Evolutionary conservation across 2,113 vertebrate genomes (phyloP).

Genomic region (Centropus unirufus): DNA sequence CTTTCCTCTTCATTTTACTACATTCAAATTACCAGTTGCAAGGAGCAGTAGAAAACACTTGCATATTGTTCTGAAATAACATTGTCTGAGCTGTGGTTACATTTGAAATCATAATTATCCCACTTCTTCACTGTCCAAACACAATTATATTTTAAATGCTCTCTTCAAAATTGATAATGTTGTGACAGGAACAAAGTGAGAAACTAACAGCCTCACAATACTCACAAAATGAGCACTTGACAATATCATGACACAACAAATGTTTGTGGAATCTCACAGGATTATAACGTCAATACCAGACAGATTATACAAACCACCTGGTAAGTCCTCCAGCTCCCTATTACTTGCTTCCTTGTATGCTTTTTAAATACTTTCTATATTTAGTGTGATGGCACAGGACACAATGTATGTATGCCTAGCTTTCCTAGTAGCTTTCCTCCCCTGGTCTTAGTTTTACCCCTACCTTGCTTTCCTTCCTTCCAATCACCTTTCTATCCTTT

Average conservation of each 20-base stretch:
- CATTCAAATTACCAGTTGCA: slow-evolving; percentile 7
- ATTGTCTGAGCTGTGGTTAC: slow-evolving; percentile 32
- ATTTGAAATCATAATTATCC: slow-evolving; percentile 43
- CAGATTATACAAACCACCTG: not conserved
- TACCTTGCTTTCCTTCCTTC: not conserved
- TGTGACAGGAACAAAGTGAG: slow-evolving; percentile 27
- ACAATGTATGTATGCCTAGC: not conserved
- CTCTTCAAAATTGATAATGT: slow-evolving; percentile 1
- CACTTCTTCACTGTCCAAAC: slow-evolving; percentile 41
- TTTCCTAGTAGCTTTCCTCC: not conserved
- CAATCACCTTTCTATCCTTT: not conserved
- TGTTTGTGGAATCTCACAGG: not conserved
- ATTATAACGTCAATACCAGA: not conserved
- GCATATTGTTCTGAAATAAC: slow-evolving; percentile 8
- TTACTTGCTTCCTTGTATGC: not conserved
- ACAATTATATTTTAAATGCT: slow-evolving; percentile 27
- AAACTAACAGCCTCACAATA: not conserved
- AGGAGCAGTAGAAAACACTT: slow-evolving; percentile 1
- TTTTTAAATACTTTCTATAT: not conserved
- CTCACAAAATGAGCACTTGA: slow-evolving; percentile 21
- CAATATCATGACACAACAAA: not conserved
- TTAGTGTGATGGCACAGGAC: not conserved
- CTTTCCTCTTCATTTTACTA: not conserved
- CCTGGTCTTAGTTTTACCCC: not conserved
- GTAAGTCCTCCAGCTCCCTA: not conserved